phyloP scores from a whole-genome alignment of 2,888 invertebrate species.

The Zaprionus bogoriensis region DNA sequence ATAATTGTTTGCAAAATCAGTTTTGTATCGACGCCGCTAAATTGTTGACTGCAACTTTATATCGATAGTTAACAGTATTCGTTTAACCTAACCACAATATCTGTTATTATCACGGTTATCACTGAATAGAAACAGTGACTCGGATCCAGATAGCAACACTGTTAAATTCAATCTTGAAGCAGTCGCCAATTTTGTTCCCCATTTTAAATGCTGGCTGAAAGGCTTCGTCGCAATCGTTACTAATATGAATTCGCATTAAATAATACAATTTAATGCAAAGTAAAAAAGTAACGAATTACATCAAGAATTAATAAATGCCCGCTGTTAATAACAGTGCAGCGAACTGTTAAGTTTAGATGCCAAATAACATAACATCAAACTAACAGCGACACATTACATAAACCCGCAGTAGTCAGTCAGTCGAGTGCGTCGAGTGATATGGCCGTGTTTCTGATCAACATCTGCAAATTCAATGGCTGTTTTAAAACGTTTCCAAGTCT shows the following conservation, averaged over 20 bases:
- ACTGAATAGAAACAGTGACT: constrained; percentile 9
- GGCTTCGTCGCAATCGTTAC: not conserved
- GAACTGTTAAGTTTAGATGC: constrained; percentile 40
- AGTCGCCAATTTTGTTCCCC: not conserved
- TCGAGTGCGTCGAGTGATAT: constrained; percentile 84
- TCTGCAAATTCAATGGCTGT: constrained; percentile 94
- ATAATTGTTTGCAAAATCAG: constrained; percentile 8
- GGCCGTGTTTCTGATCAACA: constrained; percentile 95
- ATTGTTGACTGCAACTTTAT: constrained; percentile 43
- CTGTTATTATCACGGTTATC: constrained; percentile 28
- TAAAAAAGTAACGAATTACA: not conserved
- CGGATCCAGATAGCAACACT: not conserved
- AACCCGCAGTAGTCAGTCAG: constrained; percentile 79
- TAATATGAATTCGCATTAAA: not conserved
- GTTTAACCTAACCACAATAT: constrained; percentile 45
- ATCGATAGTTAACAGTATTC: constrained; percentile 67
- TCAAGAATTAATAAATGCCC: constrained; percentile 12
- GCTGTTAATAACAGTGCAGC: constrained; percentile 42
- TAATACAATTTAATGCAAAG: not conserved
- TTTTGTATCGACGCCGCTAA: constrained; percentile 17
- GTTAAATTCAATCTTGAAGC: constrained; percentile 4
- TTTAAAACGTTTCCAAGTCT: constrained; percentile 92
- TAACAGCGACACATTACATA: constrained; percentile 54
- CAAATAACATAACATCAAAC: constrained; percentile 35
- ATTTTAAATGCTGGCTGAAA: not conserved